Base-by-base conservation (phyloP, 1,140 invertebrate genomes). In the Tetranychus cinnabarinus region DNA sequence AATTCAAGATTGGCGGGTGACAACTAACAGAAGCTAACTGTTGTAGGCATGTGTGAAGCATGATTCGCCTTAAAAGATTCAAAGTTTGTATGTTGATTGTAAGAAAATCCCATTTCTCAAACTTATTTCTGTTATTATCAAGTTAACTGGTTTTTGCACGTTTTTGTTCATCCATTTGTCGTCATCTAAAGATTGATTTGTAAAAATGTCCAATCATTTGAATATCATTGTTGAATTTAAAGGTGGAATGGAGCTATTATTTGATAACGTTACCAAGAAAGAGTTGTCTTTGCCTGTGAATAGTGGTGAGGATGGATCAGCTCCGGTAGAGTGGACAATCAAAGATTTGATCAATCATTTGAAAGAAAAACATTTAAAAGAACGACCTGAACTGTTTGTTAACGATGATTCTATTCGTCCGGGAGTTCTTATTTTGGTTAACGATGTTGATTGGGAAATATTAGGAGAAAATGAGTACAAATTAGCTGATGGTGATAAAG, bases 361-460 rank as follows among this genome's bases (percentile, higher is more conserved):
- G 42, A 81, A 81, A 69, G 81, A 85, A 62, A 89, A 91, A 71
- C 72, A 93, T 58, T 70, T 96, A 42, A 81, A 77, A 61, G 88
- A 93, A 69, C 76, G 87, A 64, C 81, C 82, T 12, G 88, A 93
- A 71, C 75, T 96, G n/a, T 93, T 96, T 71, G 69, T 92, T 46
- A 83, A 88, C 75, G 82, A 79, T 61, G 80, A 84, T 45, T 80
- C 81, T 6, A 82, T 89, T 79, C 76, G 89, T 61, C 88, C 89
- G 7, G 90, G 90, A 46, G 93, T 95, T 66, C 73, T 96, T 45
- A 88, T 95, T 3, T 72, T 96, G 3, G 78, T 96, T 7, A 95
- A 96, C 70, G 88, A 93, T 67, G 77, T 81, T 1, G 90, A 96
- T 71, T 96, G 89, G 89, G 88, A 95, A 74, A 72, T 95, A 35